A percentile compares a stretch with the other conserved stretches of the same genome.
These are phyloP conservation scores for Trichopria drosophilae DNA, from an alignment of 2,888 invertebrate genomes.

Conservation along the genomic window DNA sequence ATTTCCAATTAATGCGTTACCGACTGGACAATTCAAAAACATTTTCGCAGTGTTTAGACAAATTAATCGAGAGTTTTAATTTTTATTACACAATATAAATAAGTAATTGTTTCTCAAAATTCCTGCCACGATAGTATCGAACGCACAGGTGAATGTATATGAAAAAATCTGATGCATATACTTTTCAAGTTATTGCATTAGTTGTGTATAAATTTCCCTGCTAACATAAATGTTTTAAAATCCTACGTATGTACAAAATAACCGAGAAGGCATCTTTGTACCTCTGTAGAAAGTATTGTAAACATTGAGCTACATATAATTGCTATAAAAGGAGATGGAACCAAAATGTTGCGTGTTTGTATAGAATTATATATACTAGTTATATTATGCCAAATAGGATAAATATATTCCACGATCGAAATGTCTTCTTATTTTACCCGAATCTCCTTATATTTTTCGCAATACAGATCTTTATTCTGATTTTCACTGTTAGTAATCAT, in stretches of 20 bases:
- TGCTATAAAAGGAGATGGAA: conserved; percentile 47
- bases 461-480: conserved; percentile 5
- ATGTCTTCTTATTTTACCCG: conserved; percentile 23
- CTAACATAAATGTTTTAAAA: conserved; percentile 30
- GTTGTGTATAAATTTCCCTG: conserved; percentile 26
- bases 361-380: conserved; percentile 49
- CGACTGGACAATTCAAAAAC: too few species aligned
- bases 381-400: conserved; percentile 50
- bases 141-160: too few species aligned
- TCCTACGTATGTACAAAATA: conserved; percentile 18
- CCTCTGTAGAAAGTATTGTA: conserved; percentile 46
- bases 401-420: conserved; percentile 38
- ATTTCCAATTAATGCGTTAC: too few species aligned
- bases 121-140: too few species aligned
- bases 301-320: conserved; percentile 41
- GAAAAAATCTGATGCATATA: too few species aligned
- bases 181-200: neutral
- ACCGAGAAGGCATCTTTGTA: conserved; percentile 45
- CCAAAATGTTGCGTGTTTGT: conserved; percentile 53
- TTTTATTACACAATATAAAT: too few species aligned
- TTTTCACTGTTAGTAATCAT: neutral
- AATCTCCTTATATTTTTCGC: neutral
- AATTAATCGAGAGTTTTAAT: too few species aligned
- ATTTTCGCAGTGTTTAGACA: too few species aligned
- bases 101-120: too few species aligned